Conservation (phyloP, 2,888 invertebrate genomes). For the Hypsopygia costalis region DNA sequence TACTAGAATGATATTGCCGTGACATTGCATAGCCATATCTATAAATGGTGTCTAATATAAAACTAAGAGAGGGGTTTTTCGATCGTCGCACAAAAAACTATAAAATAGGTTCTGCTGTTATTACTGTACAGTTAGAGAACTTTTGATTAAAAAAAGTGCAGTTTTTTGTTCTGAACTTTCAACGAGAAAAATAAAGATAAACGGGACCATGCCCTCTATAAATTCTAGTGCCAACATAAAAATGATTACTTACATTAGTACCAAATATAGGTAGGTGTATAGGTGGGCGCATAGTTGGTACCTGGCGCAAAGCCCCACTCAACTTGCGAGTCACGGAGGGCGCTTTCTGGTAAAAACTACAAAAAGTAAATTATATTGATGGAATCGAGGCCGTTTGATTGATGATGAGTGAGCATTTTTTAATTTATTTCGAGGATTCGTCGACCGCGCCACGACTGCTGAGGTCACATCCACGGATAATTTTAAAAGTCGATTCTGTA, state of each 20-base stretch:
- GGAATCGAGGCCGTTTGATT: conserved; percentile 78
- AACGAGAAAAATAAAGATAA: too few species aligned
- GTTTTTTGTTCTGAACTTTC: too few species aligned
- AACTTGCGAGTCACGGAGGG: conserved; percentile 71
- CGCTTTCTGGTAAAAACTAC: conserved; percentile 76
- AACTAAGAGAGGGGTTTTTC: too few species aligned
- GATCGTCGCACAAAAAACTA: too few species aligned
- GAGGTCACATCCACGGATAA: conserved; percentile 48
- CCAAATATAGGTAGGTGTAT: neutral
- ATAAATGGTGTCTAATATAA: too few species aligned
- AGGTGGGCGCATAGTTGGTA: conserved; percentile 30
- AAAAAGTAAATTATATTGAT: conserved; percentile 80
- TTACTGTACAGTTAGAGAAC: too few species aligned
- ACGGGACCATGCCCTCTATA: too few species aligned
- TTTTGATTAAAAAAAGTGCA: too few species aligned
- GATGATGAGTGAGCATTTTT: conserved; percentile 78
- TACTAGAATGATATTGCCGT: too few species aligned
- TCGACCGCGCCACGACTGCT: conserved; percentile 36
- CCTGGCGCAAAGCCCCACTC: conserved; percentile 49
- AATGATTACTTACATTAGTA: neutral
- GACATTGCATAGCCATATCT: too few species aligned
- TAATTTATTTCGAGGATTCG: conserved; percentile 78
- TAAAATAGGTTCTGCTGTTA: too few species aligned
- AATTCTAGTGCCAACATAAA: too few species aligned
- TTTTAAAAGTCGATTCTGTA: conserved; percentile 23